Percentiles rank a stretch among this genome's conserved stretches.
These are phyloP conservation scores for Euzetes globulus DNA, from an alignment of 2,888 invertebrate species.

Conservation along the genomic window DNA sequence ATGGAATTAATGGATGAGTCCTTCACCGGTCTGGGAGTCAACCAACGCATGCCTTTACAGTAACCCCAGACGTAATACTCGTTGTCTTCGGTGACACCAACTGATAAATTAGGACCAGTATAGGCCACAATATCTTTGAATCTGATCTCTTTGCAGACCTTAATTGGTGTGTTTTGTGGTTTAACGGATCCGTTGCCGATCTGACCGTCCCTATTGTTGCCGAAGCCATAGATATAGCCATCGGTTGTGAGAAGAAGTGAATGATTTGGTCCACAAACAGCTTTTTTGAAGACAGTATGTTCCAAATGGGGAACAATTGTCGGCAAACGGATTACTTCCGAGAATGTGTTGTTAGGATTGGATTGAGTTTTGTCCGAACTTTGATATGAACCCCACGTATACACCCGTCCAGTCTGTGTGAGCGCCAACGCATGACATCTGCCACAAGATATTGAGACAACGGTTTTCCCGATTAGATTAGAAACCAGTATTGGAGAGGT, in stretches of 20 bases:
- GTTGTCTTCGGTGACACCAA: background rate
- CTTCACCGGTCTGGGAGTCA: too few species aligned
- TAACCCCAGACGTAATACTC: background rate
- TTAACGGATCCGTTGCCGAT: background rate
- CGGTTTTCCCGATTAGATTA: too few species aligned
- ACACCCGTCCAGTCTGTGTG: background rate
- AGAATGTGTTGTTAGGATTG: background rate
- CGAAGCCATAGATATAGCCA: slow-evolving; percentile 30
- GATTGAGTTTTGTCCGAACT: background rate
- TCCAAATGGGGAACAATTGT: background rate
- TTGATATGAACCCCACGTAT: background rate
- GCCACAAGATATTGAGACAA: background rate
- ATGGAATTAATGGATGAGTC: too few species aligned
- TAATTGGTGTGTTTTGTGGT: too few species aligned
- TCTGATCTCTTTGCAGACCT: too few species aligned
- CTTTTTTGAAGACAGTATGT: background rate
- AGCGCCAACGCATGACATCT: background rate
- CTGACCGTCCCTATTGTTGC: slow-evolving; percentile 13
- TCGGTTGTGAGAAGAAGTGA: background rate
- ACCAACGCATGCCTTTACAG: too few species aligned
- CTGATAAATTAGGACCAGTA: background rate
- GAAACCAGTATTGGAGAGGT: too few species aligned
- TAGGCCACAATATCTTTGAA: too few species aligned
- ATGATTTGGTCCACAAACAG: slow-evolving; percentile 21
- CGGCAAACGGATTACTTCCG: background rate